A percentile compares a stretch with the other conserved stretches of the same genome.
phyloP scores from a whole-genome alignment of 2,113 vertebrate genomes.

The Leptobrachium leishanense region DNA sequence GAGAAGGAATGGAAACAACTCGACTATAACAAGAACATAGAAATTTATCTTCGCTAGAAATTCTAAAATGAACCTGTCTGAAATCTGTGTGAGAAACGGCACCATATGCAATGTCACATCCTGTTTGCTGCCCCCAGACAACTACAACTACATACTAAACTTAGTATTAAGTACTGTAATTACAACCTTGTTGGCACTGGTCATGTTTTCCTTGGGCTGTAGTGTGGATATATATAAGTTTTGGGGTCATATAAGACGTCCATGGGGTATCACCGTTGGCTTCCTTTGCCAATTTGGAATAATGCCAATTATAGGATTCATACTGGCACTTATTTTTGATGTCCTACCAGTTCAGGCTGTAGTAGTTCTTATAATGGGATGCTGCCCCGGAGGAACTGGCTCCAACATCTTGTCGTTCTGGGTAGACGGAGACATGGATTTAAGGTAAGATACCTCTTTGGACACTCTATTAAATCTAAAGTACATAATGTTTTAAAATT shows the following conservation, averaged over 20 bases:
- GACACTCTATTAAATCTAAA: not conserved
- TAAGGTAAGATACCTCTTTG: conserved; percentile 59
- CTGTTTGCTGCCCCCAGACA: conserved; percentile 66
- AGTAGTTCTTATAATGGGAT: conserved; percentile 65
- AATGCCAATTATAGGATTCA: conserved; percentile 66
- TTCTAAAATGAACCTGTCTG: not conserved
- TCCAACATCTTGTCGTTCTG: conserved; percentile 70
- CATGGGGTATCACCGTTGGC: conserved; percentile 64
- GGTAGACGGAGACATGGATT: conserved; percentile 73
- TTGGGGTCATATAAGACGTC: conserved; percentile 60
- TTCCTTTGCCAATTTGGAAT: conserved; percentile 68
- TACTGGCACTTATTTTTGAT: conserved; percentile 56
- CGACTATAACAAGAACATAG: not conserved
- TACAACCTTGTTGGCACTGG: conserved; percentile 64
- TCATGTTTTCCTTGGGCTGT: conserved; percentile 69
- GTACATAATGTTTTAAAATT: not conserved
- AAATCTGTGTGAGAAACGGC: conserved; percentile 66
- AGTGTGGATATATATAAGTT: conserved; percentile 60
- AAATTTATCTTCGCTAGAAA: not conserved
- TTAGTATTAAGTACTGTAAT: conserved; percentile 71
- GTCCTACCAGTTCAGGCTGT: conserved; percentile 58
- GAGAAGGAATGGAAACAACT: not conserved
- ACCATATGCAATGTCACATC: conserved; percentile 75
- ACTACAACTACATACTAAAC: conserved; percentile 73
- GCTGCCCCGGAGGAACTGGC: conserved; percentile 64